phyloP scores from a whole-genome alignment of 2,797 vertebrate species.

The Channallabes apus region DNA sequence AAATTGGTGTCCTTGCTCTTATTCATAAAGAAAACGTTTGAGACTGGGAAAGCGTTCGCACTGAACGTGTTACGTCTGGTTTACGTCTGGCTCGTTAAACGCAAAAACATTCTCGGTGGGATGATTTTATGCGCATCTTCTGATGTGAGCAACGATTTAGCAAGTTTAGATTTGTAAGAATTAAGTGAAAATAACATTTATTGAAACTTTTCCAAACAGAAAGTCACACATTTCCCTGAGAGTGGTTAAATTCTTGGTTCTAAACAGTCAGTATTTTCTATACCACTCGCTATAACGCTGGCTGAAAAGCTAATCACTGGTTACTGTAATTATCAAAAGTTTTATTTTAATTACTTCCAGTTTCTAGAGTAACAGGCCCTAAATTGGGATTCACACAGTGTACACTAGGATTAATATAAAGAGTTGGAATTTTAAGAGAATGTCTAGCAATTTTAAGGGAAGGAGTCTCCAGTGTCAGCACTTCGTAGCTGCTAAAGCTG shows the following conservation, averaged over 20 bases:
- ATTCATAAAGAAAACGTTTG: neutral
- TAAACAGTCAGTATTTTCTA: neutral
- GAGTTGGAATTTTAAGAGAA: too few species aligned
- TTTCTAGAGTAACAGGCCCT: neutral
- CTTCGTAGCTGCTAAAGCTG: neutral
- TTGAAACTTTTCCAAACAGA: too few species aligned
- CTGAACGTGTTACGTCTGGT: neutral
- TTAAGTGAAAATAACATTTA: too few species aligned
- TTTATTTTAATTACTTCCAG: neutral
- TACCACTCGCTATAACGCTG: neutral
- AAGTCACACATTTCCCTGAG: too few species aligned
- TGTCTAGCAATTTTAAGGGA: neutral
- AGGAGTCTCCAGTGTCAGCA: constrained; percentile 2
- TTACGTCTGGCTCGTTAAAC: neutral
- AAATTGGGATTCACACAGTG: neutral
- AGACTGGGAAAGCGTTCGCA: neutral
- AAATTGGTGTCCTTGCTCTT: neutral
- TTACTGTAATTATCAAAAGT: neutral
- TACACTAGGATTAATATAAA: neutral
- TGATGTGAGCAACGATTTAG: neutral
- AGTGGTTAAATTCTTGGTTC: neutral
- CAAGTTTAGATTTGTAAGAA: neutral
- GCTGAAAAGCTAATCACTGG: neutral
- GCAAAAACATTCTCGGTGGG: neutral
- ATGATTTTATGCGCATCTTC: neutral